These are phyloP conservation scores for Paratrypauchen microcephalus DNA, from an alignment of 2,797 vertebrate genomes.

Conservation along the genomic window DNA sequence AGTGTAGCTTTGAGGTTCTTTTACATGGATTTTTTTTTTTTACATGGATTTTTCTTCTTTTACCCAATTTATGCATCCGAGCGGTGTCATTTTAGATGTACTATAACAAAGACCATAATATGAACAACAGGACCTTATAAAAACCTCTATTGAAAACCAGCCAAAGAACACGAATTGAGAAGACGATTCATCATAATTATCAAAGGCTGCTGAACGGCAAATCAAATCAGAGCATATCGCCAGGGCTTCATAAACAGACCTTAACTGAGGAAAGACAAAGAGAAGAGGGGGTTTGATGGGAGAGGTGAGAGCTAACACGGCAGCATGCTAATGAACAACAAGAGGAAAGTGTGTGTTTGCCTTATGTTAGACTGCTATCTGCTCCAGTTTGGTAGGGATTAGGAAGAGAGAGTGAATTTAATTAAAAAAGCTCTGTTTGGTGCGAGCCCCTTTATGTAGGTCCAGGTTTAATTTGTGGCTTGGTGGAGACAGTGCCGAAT, in stretches of 20 bases:
- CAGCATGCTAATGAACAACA: slow-evolving; percentile 42
- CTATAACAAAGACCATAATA: slow-evolving; percentile 1
- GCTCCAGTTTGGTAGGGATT: slow-evolving; percentile 42
- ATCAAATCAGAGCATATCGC: slow-evolving; percentile 58
- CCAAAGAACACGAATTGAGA: slow-evolving; percentile 5
- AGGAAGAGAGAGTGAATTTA: slow-evolving; percentile 52
- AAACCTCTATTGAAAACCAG: neutral
- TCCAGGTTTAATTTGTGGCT: slow-evolving; percentile 67
- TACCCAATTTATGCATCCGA: neutral
- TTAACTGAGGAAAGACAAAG: slow-evolving; percentile 47
- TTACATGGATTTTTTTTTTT: neutral
- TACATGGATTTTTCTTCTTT: neutral
- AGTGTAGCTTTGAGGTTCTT: too few relatives aligned
- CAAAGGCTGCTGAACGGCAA: slow-evolving; percentile 61
- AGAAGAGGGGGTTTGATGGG: slow-evolving; percentile 33
- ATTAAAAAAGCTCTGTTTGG: slow-evolving; percentile 49
- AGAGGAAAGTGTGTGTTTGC: slow-evolving; percentile 33
- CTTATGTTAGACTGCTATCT: slow-evolving; percentile 44
- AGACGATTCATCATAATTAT: slow-evolving; percentile 73
- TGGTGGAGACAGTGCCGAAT: slow-evolving; percentile 62
- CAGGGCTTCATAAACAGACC: slow-evolving; percentile 60
- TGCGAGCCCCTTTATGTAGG: slow-evolving; percentile 48
- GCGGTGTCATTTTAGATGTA: neutral
- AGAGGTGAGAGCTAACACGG: slow-evolving; percentile 42
- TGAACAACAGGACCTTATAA: neutral